Percentiles rank a stretch among this genome's conserved stretches.
Evolutionary conservation across 2,797 vertebrate genomes (phyloP).

Genomic region (Acanthurus tractus): DNA sequence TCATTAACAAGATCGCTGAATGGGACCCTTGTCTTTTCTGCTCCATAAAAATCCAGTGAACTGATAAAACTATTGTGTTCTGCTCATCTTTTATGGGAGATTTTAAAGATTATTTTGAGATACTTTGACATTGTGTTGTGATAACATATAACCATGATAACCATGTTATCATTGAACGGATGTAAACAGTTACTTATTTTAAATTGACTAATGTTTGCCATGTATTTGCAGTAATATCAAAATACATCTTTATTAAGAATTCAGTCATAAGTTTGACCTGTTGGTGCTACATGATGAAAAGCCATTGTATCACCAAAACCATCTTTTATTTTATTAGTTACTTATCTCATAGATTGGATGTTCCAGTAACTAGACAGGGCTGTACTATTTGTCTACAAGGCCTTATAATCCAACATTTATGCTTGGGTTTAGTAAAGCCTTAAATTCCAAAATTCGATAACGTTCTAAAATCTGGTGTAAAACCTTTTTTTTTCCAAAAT

Average conservation of each 20-base stretch:
- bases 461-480: too few species aligned
- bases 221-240: background rate
- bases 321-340: too few species aligned
- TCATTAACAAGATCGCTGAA: background rate
- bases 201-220: background rate
- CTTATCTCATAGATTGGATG: too few species aligned
- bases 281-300: background rate
- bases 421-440: background rate
- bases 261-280: background rate
- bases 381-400: background rate
- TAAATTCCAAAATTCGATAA: background rate
- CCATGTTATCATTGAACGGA: background rate
- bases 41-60: background rate
- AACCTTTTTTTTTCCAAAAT: too few species aligned
- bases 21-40: background rate
- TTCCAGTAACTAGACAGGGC: too few species aligned
- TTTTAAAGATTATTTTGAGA: background rate
- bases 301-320: background rate
- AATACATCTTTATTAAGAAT: background rate
- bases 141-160: background rate
- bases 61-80: background rate
- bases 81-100: background rate
- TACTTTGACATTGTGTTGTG: background rate
- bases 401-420: background rate
- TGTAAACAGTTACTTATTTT: background rate